Base-by-base conservation (phyloP, 2,113 vertebrate genomes). In the Rafetus swinhoei region DNA sequence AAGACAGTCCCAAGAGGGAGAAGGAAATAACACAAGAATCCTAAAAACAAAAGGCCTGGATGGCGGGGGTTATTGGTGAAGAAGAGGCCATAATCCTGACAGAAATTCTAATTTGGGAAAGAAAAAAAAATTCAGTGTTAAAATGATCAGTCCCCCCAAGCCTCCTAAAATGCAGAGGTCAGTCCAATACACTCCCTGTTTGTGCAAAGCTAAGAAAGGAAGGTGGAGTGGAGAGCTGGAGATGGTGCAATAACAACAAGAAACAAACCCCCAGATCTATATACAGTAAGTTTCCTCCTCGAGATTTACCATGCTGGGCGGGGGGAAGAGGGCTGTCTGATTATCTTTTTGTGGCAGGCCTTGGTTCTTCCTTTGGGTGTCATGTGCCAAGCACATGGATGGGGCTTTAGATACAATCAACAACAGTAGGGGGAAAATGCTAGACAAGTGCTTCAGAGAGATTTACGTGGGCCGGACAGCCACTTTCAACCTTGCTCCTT, bases 101-200 rank as follows among this genome's bases (percentile, higher is more conserved):
- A 89, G 35, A 74, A 82, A 88, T 18, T 90, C 65, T 69, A 91
- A 83, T 92, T 86, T 83, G 19, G 95, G 22, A 9, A 88, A 76
- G 92, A 16, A 2, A 22, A 62, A 2, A 13, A 39, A 54, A 62
- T 35, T 55, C 24, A 74, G 1, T 9, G 82, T 88, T 69, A 93
- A 95, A 91, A 85, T 11, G 11, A 55, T 45, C 54, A 52, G 7
- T 62, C 79, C 3, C 6, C 13, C 22, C 1, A n/a, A 89, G 7
- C 9, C 72, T 39, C 27, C 22, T 93, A 85, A 93, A 65, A 87
- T 84, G 8, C 3, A 52, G 59, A 24, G 1, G 11, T 79, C 62
- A 82, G 85, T 83, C 7, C 91, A 91, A 59, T 32, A 72, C 2
- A 91, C n/a, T 89, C 94, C 35, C 55, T 65, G 45, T 80, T 54